Base-by-base conservation (phyloP, 2,113 vertebrate genomes). In the Pachycephala philippinensis region DNA sequence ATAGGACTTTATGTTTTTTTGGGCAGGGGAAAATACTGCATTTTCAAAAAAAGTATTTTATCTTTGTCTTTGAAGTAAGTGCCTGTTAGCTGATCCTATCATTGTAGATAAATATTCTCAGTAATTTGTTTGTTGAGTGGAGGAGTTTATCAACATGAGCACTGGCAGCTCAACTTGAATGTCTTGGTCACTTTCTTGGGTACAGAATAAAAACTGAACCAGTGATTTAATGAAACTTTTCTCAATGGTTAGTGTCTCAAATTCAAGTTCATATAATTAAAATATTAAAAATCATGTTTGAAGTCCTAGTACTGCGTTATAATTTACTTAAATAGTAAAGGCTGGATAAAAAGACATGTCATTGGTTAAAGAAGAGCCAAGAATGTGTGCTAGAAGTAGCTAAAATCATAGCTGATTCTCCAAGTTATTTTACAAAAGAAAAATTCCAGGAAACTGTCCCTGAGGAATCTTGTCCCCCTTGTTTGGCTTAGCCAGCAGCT, bases 1-100 rank as follows among this genome's bases (percentile, higher is more conserved):
- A 15, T 21, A 26, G 33, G 6, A 61, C 31, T 45, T 83, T 16
- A 5, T 11, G 15, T 8, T 22, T 35, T 75, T 56, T 33, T 2
- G 1, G 14, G 10, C 2, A 15, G 6, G 4, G 8, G 5, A 5
- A 63, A 45, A 7, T n/a, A 26, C 15, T 45, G 6, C 24, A 24
- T 71, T 93, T 84, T 59, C 8, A 52, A 27, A 56, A 68, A 75
- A 64, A 24, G 0, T 75, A 5, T 61, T 75, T 81, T 83, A 9
- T 74, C 8, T 82, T 77, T 93, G n/a, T 27, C 10, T 78, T 90
- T 86, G 66, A 65, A 59, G 15, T 35, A 42, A 61, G 31, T 72
- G 9, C 16, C 15, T 83, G 6, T 45, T 83, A 77, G 23, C 45
- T 42, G 74, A 54, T 37, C 9, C 35, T 49, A 4, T 65, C 9